Evolutionary conservation across 2,797 vertebrate genomes (phyloP).

Genomic region (Takifugu rubripes): DNA sequence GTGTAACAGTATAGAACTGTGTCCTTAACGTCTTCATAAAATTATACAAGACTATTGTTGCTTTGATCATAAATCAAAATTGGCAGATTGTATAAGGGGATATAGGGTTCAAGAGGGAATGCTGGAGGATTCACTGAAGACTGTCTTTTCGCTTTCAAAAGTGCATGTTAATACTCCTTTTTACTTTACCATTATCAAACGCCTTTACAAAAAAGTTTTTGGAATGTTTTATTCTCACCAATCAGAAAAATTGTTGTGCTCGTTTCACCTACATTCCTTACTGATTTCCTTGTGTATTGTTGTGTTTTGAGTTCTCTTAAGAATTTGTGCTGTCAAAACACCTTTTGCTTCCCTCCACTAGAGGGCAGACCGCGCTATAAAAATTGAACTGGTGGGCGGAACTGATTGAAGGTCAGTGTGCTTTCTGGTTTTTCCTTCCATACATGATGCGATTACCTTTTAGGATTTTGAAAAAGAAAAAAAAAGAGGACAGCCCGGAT

Average conservation of each 20-base stretch:
- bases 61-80: conserved; percentile 41
- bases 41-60: conserved; percentile 13
- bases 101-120: conserved; percentile 68
- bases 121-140: conserved; percentile 75
- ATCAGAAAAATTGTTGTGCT: conserved; percentile 63
- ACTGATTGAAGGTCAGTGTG: conserved; percentile 70
- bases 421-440: conserved; percentile 35
- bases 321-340: conserved; percentile 47
- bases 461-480: conserved; percentile 43
- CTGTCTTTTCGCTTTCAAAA: conserved; percentile 65
- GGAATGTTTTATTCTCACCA: conserved; percentile 56
- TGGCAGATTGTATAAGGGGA: conserved; percentile 31
- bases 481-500: conserved; percentile 44
- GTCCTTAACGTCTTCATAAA: conserved; percentile 33
- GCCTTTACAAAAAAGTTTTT: conserved; percentile 55
- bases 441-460: conserved; percentile 52
- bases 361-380: conserved; percentile 55
- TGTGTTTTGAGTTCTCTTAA: neutral
- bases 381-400: conserved; percentile 39
- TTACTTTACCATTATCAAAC: conserved; percentile 26
- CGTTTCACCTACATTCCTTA: conserved; percentile 43
- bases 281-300: conserved; percentile 27
- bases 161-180: conserved; percentile 29
- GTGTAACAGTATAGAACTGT: conserved; percentile 66
- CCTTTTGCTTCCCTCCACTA: conserved; percentile 45